Base-by-base conservation (phyloP, 2,888 invertebrate species). In the Luffia ferchaultella region DNA sequence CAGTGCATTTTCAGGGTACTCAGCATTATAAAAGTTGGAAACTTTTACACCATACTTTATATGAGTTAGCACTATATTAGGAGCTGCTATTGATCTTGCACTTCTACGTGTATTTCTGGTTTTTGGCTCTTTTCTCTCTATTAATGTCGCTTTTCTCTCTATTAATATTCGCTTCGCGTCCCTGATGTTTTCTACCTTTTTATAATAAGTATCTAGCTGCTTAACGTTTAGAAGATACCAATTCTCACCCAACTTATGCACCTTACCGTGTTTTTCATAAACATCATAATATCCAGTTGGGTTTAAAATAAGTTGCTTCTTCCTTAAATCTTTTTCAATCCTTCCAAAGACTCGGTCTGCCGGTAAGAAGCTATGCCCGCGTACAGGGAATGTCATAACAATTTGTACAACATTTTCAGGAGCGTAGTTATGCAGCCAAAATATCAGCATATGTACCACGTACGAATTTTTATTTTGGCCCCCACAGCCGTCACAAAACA, bases 391-490 rank as follows among this genome's bases (percentile, higher is more conserved):
- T 53, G 18, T 54, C 56, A 17, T 54, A 20, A n/a, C n/a, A n/a
- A n/a, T n/a, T n/a, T n/a, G n/a, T n/a, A n/a, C n/a, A n/a, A n/a
- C n/a, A n/a, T n/a, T n/a, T n/a, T n/a, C n/a, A n/a, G n/a, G n/a
- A n/a, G n/a, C n/a, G n/a, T n/a, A n/a, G n/a, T n/a, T n/a, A n/a
- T n/a, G n/a, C n/a, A n/a, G n/a, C n/a, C n/a, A n/a, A n/a, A n/a
- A n/a, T n/a, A n/a, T n/a, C n/a, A n/a, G n/a, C n/a, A n/a, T n/a
- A n/a, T n/a, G n/a, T n/a, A n/a, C n/a, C n/a, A n/a, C n/a, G n/a
- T n/a, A n/a, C n/a, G n/a, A n/a, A n/a, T 57, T 59, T 51, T 58
- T 60, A 54, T 64, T 62, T 53, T 63, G 60, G 9, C 59, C 58
- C 18, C 54, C 55, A 53, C 61, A 63, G 40, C 59, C 60, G 51